A percentile compares a stretch with the other conserved stretches of the same genome.
These are phyloP conservation scores for Chlorops oryzae DNA, from an alignment of 1,140 invertebrate species.

Conservation along the genomic window DNA sequence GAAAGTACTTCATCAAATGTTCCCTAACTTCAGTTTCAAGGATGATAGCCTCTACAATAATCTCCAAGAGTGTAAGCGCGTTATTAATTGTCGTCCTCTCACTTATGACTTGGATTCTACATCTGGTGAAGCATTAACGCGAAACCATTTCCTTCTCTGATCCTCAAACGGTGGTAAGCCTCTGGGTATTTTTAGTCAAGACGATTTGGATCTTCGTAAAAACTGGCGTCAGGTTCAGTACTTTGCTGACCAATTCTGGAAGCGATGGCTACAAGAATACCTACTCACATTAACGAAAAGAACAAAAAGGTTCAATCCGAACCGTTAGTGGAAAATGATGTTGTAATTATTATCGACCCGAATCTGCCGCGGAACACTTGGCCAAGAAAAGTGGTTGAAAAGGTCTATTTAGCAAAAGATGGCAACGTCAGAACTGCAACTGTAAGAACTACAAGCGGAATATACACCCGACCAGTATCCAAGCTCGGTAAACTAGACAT, in stretches of 20 bases:
- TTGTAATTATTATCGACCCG: neutral
- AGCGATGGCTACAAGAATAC: slow-evolving; percentile 24
- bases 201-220: slow-evolving; percentile 6
- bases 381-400: neutral
- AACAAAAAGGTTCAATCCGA: neutral
- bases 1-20: neutral
- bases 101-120: slow-evolving; percentile 15
- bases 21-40: neutral
- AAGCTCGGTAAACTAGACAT: neutral
- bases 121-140: slow-evolving; percentile 23
- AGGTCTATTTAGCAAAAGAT: slow-evolving; percentile 28
- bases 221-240: slow-evolving; percentile 19
- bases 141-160: slow-evolving; percentile 31
- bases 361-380: neutral
- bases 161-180: slow-evolving; percentile 15
- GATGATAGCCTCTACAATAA: neutral
- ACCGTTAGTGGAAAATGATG: neutral
- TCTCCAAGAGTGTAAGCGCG: slow-evolving; percentile 4
- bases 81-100: slow-evolving; percentile 17
- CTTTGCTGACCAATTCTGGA: slow-evolving; percentile 25
- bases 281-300: slow-evolving; percentile 13
- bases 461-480: neutral
- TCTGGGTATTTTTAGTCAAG: slow-evolving; percentile 1
- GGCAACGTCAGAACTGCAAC: slow-evolving; percentile 27
- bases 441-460: slow-evolving; percentile 26